phyloP scores from a whole-genome alignment of 2,113 vertebrate genomes.

The Odontophorus gujanensis region DNA sequence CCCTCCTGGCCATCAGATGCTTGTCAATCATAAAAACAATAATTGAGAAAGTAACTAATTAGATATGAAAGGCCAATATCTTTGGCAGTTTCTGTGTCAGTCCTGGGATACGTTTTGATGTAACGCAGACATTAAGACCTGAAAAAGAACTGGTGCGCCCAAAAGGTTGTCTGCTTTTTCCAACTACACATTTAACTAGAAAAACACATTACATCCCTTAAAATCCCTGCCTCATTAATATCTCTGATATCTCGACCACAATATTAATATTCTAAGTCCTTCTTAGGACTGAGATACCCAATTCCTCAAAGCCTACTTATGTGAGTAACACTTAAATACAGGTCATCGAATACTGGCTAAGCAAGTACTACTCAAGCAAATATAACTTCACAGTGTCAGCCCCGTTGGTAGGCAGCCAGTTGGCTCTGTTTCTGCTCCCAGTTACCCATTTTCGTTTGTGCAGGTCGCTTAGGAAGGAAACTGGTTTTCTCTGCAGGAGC shows the following conservation, averaged over 20 bases:
- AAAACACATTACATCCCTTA: background rate
- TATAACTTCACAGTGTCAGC: background rate
- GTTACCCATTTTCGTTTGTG: background rate
- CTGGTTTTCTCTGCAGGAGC: background rate
- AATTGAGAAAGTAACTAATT: slow-evolving; percentile 2
- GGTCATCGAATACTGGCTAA: background rate
- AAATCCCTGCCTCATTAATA: background rate
- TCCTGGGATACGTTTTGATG: background rate
- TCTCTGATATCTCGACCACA: background rate
- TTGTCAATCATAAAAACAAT: slow-evolving; percentile 36
- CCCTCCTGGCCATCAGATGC: background rate
- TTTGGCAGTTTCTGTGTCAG: background rate
- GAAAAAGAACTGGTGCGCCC: background rate
- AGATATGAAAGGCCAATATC: slow-evolving; percentile 33
- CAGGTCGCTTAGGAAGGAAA: background rate
- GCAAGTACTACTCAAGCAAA: background rate
- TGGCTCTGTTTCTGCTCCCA: background rate
- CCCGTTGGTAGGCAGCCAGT: background rate
- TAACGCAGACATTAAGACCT: background rate
- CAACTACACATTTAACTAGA: background rate
- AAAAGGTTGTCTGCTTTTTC: background rate
- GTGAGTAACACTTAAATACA: background rate
- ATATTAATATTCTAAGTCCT: background rate
- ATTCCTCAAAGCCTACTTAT: background rate
- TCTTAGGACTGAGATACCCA: background rate